Conservation (phyloP, 1,140 invertebrate species). For the Hydropsyche tenuis region DNA sequence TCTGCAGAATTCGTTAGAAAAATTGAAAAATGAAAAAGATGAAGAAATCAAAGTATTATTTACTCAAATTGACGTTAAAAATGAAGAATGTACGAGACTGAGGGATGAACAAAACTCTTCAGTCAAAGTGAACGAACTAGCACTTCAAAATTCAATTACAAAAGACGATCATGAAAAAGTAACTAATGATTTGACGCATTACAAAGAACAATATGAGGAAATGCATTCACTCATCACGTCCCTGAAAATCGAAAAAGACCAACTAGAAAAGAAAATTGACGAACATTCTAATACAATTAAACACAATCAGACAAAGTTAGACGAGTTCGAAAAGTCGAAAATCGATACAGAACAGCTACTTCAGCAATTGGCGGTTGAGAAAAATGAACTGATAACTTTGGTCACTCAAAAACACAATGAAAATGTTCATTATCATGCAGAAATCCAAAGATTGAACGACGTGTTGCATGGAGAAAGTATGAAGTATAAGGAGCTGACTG, state of each 20-base stretch:
- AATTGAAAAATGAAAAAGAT: background rate
- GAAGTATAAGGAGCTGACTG: conserved; percentile 62
- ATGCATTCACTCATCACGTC: background rate
- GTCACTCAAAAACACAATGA: conserved; percentile 84
- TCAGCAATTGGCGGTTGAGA: conserved; percentile 64
- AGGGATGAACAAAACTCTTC: conserved; percentile 1
- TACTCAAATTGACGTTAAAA: conserved; percentile 42
- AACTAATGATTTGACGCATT: conserved; percentile 27
- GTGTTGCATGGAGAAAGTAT: conserved; percentile 56
- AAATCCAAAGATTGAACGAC: conserved; percentile 79
- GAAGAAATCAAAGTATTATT: background rate
- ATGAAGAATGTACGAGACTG: conserved; percentile 50
- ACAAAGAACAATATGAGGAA: background rate
- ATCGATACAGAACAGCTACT: conserved; percentile 55
- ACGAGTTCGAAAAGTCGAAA: conserved; percentile 53
- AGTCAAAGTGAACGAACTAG: background rate
- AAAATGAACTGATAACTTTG: conserved; percentile 76
- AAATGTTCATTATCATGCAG: conserved; percentile 79
- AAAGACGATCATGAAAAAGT: conserved; percentile 50
- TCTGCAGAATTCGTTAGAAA: background rate
- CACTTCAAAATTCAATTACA: background rate
- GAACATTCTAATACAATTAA: conserved; percentile 25
- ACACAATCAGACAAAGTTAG: conserved; percentile 50
- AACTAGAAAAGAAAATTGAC: conserved; percentile 50
- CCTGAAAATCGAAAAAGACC: conserved; percentile 48